Evolutionary conservation across 2,797 vertebrate genomes (phyloP), one percentile per base, ranked within the genome.

Genomic region (Vultur gryphus): DNA sequence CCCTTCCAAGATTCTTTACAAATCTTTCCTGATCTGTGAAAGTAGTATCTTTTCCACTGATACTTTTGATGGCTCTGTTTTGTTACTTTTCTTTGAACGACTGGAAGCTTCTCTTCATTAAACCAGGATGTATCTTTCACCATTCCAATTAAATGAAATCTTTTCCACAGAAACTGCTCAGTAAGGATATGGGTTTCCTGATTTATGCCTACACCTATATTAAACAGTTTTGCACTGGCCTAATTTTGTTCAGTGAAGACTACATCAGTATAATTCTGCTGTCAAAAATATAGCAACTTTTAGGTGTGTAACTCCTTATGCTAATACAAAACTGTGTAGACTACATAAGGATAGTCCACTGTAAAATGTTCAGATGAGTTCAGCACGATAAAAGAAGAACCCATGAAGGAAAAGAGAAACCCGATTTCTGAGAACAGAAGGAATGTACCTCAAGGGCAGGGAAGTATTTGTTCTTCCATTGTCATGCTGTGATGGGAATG

Each of bases 261-360:
- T 44, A 11, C 3, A 41, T 23, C 15, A 52, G 10, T 35, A 35
- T 35, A 61, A 72, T 41, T 72, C 64, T 64, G 18, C 48, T 52
- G 31, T 44, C 37, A 70, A 29, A 31, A 75, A 48, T 70, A 57
- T 3, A 52, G 11, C 13, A 54, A 33, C 9, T 78, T 78, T 48
- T 23, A 61, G 18, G 10, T 43, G 51, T 19, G 9, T 10, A 46
- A 64, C 0, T 2, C 13, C 23, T 41, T 39, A 39, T 11, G 44
- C 7, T 49, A 75, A 35, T 65, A n/a, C 13, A 62, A 66, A 75
- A 52, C 23, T 46, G 1, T 9, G 6, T 23, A 31, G 21, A 16
- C n/a, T 52, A 4, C 0, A 0, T 46, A 24, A 58, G 9, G 16
- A 33, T n/a, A 83, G 28, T n/a, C 33, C 23, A 25, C 44, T 78